phyloP scores from a whole-genome alignment of 2,797 vertebrate genomes.

The Cirrhinus molitorella region DNA sequence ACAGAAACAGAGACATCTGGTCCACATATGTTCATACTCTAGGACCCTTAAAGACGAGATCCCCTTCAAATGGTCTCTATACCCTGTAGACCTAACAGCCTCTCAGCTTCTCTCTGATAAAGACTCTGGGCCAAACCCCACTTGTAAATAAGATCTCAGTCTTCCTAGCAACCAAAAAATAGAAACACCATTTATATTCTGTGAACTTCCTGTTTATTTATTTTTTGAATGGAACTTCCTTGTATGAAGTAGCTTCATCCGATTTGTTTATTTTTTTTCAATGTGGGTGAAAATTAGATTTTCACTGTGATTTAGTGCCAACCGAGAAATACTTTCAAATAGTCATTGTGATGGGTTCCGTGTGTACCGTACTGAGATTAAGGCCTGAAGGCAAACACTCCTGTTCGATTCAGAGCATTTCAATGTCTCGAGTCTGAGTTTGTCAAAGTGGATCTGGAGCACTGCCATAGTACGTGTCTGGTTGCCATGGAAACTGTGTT shows the following conservation, averaged over 20 bases:
- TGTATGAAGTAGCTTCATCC: neutral
- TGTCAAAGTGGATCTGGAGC: constrained; percentile 46
- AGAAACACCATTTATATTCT: neutral
- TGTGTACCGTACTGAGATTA: neutral
- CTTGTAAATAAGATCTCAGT: neutral
- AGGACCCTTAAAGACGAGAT: constrained; percentile 47
- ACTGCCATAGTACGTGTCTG: constrained; percentile 33
- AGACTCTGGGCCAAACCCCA: neutral
- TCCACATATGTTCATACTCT: constrained; percentile 69
- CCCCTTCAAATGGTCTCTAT: constrained; percentile 1
- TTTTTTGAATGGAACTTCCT: neutral
- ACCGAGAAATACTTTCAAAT: neutral
- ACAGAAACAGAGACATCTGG: constrained; percentile 74
- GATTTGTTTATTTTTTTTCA: neutral
- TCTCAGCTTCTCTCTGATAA: constrained; percentile 57
- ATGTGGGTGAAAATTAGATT: neutral
- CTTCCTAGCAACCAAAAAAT: constrained; percentile 14
- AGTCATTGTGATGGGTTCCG: neutral
- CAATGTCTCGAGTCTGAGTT: constrained; percentile 35
- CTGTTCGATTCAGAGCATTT: constrained; percentile 3
- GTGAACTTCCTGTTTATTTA: neutral
- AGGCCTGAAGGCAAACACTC: constrained; percentile 2
- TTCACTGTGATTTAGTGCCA: neutral
- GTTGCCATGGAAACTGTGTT: constrained; percentile 52
- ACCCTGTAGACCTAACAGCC: neutral